A percentile compares a stretch with the other conserved stretches of the same genome.
Evolutionary conservation across 2,888 invertebrate species (phyloP).

Genomic region (Gnatocerus cornutus): DNA sequence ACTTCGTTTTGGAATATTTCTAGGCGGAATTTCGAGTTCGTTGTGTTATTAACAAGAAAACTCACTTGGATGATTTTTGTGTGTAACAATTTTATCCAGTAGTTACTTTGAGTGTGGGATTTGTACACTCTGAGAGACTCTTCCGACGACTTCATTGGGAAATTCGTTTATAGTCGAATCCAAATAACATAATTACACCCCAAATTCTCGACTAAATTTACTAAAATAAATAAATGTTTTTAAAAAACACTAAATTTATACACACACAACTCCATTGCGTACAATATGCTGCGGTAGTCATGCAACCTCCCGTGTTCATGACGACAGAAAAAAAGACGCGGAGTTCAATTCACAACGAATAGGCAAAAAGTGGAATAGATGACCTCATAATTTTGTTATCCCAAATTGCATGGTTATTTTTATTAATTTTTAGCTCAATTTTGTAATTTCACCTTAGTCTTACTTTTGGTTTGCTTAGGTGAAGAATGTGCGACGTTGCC

Average conservation of each 20-base stretch:
- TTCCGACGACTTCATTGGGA: conserved; percentile 19
- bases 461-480: conserved; percentile 40
- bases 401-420: not conserved
- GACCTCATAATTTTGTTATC: not conserved
- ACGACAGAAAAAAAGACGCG: conserved; percentile 6
- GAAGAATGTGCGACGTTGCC: conserved; percentile 67
- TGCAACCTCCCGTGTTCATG: conserved; percentile 57
- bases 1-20: not conserved
- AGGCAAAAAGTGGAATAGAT: not conserved
- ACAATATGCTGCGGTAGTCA: conserved; percentile 78
- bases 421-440: not conserved
- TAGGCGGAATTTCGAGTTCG: not conserved
- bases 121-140: conserved; percentile 8
- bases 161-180: not conserved
- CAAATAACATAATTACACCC: conserved; percentile 19
- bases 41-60: conserved; percentile 13
- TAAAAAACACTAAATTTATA: conserved; percentile 60
- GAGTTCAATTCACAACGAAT: not conserved
- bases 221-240: conserved; percentile 55
- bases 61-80: conserved; percentile 49
- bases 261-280: conserved; percentile 78
- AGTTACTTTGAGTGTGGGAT: conserved; percentile 44
- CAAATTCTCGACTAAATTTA: conserved; percentile 27
- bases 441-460: conserved; percentile 3
- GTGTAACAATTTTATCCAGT: conserved; percentile 58